Evolutionary conservation across 2,797 vertebrate species (phyloP), one percentile per base, ranked within the genome.

Genomic region (Gobio occitaniae): DNA sequence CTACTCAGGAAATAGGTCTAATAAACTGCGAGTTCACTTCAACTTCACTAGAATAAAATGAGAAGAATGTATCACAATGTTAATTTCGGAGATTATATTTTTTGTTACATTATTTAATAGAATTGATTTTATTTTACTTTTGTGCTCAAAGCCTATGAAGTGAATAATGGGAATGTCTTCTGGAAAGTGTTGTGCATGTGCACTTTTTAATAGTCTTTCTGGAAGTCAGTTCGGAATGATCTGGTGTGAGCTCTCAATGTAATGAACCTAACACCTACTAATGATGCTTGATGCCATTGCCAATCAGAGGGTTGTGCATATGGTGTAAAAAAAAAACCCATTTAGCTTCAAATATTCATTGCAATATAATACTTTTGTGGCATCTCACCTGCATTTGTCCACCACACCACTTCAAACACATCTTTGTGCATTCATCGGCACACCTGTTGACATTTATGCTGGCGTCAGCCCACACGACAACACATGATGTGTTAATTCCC

Each of bases 371-470:
- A 44, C 54, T 83, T 65, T 25, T 75, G 41, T 21, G 61, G 3
- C 25, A 77, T 84, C 48, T 36, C 72, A 36, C 50, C 63, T 47
- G n/a, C 4, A 69, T 47, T 11, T 69, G 48, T 83, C 16, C 63
- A 84, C 44, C 50, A 56, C 56, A 69, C 65, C 50, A 69, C 72
- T 38, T 15, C 48, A 84, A 44, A 56, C 36, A 32, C 48, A 77
- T 84, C 48, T 84, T 66, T 68, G 63, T 84, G 48, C 32, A 56
- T 78, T 77, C 75, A 56, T 65, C 47, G 82, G 77, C 63, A 83
- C 82, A 77, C 36, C 63, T 59, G 63, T 9, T 59, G 50, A 76
- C n/a, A 78, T 29, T 75, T 75, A 52, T 32, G 12, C 38, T 56
- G 65, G 38, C 50, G 0, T 70, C 38, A 70, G 41, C 41, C 32